Base-by-base conservation (phyloP, 2,888 invertebrate species). In the Laothoe populi region DNA sequence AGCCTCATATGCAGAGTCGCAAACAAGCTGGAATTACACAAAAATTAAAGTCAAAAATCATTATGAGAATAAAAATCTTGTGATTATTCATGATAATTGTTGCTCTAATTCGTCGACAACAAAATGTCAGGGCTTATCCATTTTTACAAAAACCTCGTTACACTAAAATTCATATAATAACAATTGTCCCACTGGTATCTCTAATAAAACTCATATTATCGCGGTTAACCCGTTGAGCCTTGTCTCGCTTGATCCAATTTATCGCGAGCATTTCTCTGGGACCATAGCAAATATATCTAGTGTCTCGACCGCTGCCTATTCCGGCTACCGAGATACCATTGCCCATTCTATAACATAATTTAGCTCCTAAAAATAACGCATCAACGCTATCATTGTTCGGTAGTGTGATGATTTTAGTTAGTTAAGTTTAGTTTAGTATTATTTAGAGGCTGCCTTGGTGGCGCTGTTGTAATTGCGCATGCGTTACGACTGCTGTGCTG, bases 221-320 rank as follows among this genome's bases (percentile, higher is more conserved):
- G 59, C 38, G 63, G 63, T 67, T 63, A 67, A 64, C 65, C 65
- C 59, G 49, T 64, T 59, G 57, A 59, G 63, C 59, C 63, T 64
- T 63, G 60, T 62, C 60, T 63, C 60, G 53, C 40, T 66, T 60
- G 67, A 69, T 70, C 70, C 68, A 71, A 71, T 72, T 73, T 66
- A 73, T 72, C 63, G 65, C 46, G 64, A 67, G 67, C 64, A 70
- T 67, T 69, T 68, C 72, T 64, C 63, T 66, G 69, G 65, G 69
- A 67, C 70, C 64, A 67, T 69, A 64, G 68, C 64, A 64, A 66
- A 66, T 67, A 64, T 65, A 62, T 46, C 45, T 61, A 35, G 59
- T 38, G 48, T 58, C 24, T 11, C 31, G 21, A 35, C 8, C 26
- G 26, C 16, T 26, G 26, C 49, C 49, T 31, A 35, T 16, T 13